Base-by-base conservation (phyloP, 2,797 vertebrate genomes). In the Cryptoblepharus egeriae region DNA sequence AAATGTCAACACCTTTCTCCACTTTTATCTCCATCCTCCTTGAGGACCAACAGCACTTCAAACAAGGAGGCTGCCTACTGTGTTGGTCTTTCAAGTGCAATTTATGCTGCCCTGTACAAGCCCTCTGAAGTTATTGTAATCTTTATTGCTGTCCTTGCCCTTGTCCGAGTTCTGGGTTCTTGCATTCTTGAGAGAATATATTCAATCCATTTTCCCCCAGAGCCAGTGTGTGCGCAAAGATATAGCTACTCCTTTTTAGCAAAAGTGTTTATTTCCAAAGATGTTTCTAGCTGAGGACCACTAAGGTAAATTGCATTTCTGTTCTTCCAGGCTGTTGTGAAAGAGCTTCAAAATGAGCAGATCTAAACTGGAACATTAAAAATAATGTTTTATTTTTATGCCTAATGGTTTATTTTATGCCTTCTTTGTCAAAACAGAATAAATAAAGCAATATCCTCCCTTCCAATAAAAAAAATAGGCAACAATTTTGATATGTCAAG, bases 21-120 rank as follows among this genome's bases (percentile, higher is more conserved):
- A 45, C 72, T 75, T 80, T 75, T 75, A 75, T 75, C 61, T 57
- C 12, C 55, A 8, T 42, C 28, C 30, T 75, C 65, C 52, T 58
- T 28, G 39, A 28, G 63, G 20, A 68, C 63, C 63, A 68, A 68
- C 13, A 75, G 63, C 63, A 58, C 61, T 81, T 68, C 80, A 68
- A 75, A 68, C 80, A 75, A 67, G 52, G n/a, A 75, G 67, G 61
- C 69, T 83, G 52, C 8, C 49, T 57, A 64, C 20, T 61, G 28
- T 39, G 30, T 78, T 57, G 73, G 65, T 78, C 82, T 68, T 72
- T 73, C 75, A 77, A 78, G 75, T 42, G 61, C 69, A 73, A 37
- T 73, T 73, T 78, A 45, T 15, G 9, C 49, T 65, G 60, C 52
- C 35, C 63, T 81, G 72, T 32, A 58, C 28, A 26, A 26, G 32